A percentile compares a stretch with the other conserved stretches of the same genome.
These are phyloP conservation scores for Tinamus major DNA, from an alignment of 2,797 vertebrate species.

Conservation along the genomic window DNA sequence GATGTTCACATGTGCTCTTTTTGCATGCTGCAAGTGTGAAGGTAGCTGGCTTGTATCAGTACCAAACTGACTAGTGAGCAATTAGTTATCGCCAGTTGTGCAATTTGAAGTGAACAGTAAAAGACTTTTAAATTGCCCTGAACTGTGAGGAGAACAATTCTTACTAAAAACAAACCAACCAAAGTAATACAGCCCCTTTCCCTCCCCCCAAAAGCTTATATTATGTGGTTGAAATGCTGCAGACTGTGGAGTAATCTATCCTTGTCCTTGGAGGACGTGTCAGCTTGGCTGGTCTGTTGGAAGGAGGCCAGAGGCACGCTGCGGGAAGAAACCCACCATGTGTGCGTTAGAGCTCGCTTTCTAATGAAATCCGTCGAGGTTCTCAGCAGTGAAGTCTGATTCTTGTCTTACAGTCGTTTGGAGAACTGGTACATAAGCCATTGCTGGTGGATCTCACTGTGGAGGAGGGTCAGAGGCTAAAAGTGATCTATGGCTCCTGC, in stretches of 20 bases:
- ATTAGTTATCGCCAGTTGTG: not conserved
- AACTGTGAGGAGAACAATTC: not conserved
- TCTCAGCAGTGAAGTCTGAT: not conserved
- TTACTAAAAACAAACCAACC: not conserved
- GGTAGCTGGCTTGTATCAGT: not conserved
- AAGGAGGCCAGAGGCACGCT: not conserved
- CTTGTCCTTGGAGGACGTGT: rapidly evolving
- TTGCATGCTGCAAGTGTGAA: not conserved
- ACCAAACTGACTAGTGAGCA: not conserved
- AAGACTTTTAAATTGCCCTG: not conserved
- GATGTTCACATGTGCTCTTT: not conserved
- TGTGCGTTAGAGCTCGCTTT: not conserved
- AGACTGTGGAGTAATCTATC: not conserved
- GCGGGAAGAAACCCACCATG: not conserved
- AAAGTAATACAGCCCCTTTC: not conserved
- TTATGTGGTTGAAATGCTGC: not conserved
- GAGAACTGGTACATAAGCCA: conserved; percentile 90
- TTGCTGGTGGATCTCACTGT: conserved; percentile 91
- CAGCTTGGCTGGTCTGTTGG: not conserved
- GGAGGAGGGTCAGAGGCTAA: conserved; percentile 91
- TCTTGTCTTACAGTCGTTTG: conserved; percentile 84
- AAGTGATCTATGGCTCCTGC: conserved; percentile 92
- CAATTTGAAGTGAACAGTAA: not conserved
- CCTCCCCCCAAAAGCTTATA: not conserved
- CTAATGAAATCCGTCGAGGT: not conserved